Evolutionary conservation across 2,888 invertebrate species (phyloP).

Genomic region (Eueremaeus valkanovi): DNA sequence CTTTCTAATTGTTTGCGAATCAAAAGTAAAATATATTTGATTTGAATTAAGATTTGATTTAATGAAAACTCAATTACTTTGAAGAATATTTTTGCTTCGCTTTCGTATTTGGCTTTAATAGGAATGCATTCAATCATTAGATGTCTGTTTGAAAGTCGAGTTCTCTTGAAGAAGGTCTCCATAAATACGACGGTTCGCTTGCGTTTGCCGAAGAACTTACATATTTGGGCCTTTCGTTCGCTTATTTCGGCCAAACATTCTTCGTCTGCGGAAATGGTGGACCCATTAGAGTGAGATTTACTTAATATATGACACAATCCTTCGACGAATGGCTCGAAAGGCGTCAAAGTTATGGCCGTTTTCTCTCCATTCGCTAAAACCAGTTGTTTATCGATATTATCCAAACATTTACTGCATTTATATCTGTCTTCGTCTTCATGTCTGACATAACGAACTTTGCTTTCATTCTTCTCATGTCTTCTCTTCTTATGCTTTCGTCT

Average conservation of each 20-base stretch:
- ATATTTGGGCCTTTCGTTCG: constrained; percentile 27
- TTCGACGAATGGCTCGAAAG: constrained; percentile 34
- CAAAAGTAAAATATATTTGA: constrained; percentile 45
- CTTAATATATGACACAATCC: constrained; percentile 37
- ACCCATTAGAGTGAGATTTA: constrained; percentile 9
- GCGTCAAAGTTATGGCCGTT: constrained; percentile 53
- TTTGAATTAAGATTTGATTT: not conserved
- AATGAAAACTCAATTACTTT: constrained; percentile 58
- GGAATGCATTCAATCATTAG: constrained; percentile 76
- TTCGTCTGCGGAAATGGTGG: constrained; percentile 33
- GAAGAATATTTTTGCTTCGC: constrained; percentile 90
- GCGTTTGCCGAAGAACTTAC: constrained; percentile 1
- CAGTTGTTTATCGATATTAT: constrained; percentile 77
- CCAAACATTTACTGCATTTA: constrained; percentile 73
- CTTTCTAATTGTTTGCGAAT: constrained; percentile 77
- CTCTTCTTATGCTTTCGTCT: constrained; percentile 12
- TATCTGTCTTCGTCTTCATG: constrained; percentile 47
- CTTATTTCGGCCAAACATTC: constrained; percentile 31
- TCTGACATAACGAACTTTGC: not conserved
- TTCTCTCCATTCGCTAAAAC: constrained; percentile 74
- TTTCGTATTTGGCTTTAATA: constrained; percentile 72
- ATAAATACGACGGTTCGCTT: constrained; percentile 27
- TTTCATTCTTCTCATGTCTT: not conserved
- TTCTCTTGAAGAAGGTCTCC: constrained; percentile 37
- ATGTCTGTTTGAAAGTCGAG: constrained; percentile 30